These are phyloP conservation scores for Gadus chalcogrammus DNA, from an alignment of 2,113 vertebrate genomes.

Conservation along the genomic window DNA sequence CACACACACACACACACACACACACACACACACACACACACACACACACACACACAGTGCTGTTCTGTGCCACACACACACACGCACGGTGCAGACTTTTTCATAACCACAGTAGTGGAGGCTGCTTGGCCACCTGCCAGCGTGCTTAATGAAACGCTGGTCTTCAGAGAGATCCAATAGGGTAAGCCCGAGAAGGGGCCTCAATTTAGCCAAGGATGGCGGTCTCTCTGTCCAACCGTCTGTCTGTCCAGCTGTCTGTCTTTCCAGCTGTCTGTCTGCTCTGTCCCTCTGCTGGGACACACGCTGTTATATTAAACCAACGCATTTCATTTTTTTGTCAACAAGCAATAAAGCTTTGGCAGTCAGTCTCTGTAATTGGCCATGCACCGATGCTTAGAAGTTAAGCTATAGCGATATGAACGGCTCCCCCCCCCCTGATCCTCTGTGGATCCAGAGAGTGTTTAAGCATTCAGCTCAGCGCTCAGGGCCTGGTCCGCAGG, in stretches of 20 bases:
- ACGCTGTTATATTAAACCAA: constrained; percentile 1
- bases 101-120: too few relatives aligned
- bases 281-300: constrained; percentile 7
- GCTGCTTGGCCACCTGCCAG: too few relatives aligned
- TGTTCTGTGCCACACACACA: too few relatives aligned
- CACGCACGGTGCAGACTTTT: too few relatives aligned
- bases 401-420: constrained; percentile 39
- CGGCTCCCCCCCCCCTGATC: background rate
- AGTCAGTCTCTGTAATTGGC: constrained; percentile 61
- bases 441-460: constrained; percentile 45
- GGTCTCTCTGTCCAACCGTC: background rate
- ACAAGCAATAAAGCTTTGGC: constrained; percentile 43
- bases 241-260: too few relatives aligned
- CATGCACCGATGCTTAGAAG: constrained; percentile 57
- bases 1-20: too few relatives aligned
- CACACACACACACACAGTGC: too few relatives aligned
- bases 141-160: too few relatives aligned
- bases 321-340: constrained; percentile 52
- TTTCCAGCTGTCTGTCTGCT: background rate
- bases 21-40: too few relatives aligned
- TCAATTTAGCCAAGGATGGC: too few relatives aligned
- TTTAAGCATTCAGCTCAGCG: constrained; percentile 38
- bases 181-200: too few relatives aligned
- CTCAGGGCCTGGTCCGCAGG: background rate
- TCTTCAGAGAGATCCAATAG: too few relatives aligned